A percentile compares a stretch with the other conserved stretches of the same genome.
phyloP scores from a whole-genome alignment of 1,140 invertebrate genomes.

The Bombus impatiens region DNA sequence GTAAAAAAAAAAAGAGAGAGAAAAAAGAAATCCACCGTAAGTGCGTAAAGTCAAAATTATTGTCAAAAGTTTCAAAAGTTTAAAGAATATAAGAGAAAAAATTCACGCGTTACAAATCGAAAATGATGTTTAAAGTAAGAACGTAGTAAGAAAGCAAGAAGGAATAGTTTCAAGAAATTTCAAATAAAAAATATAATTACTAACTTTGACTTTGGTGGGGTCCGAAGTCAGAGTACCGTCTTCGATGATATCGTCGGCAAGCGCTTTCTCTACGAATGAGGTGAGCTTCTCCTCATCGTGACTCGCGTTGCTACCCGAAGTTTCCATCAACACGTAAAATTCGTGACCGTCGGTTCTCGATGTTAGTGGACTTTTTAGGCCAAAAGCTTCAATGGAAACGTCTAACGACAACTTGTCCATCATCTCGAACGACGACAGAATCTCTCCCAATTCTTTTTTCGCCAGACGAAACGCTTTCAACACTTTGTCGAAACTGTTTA shows the following conservation, averaged over 20 bases:
- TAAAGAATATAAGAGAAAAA: neutral
- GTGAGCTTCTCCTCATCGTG: conserved; percentile 95
- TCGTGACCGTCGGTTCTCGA: conserved; percentile 82
- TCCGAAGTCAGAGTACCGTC: conserved; percentile 94
- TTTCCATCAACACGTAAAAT: conserved; percentile 96
- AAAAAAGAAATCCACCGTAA: neutral
- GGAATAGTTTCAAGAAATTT: neutral
- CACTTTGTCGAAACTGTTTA: conserved; percentile 89
- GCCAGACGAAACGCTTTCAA: conserved; percentile 89
- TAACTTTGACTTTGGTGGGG: conserved; percentile 83
- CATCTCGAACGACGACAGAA: conserved; percentile 97
- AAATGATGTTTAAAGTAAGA: neutral
- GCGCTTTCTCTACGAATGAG: conserved; percentile 88
- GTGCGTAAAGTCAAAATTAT: neutral
- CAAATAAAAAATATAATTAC: neutral
- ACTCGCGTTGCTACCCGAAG: conserved; percentile 90
- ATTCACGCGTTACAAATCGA: neutral
- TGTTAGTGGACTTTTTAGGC: conserved; percentile 82
- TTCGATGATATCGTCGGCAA: conserved; percentile 87
- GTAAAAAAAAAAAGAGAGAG: neutral
- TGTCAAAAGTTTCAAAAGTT: neutral
- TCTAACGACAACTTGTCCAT: conserved; percentile 90
- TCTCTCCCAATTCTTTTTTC: conserved; percentile 91
- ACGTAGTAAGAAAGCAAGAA: neutral
- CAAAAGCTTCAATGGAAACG: conserved; percentile 84